These are phyloP conservation scores for Phymorhynchus buccinoides DNA, from an alignment of 1,140 invertebrate species.

Conservation along the genomic window DNA sequence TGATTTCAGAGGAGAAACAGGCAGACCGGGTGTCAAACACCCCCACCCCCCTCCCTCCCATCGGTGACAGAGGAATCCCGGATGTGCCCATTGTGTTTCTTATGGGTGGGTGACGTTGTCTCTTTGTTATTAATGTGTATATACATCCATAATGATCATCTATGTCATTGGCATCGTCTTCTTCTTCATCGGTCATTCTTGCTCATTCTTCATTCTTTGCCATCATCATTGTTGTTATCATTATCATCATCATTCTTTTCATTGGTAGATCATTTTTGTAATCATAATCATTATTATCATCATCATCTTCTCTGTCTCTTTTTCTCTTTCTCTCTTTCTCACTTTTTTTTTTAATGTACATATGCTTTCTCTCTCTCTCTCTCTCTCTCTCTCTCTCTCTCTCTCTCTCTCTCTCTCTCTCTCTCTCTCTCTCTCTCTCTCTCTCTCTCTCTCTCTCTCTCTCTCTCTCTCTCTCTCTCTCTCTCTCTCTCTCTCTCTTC, in stretches of 20 bases:
- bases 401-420: no score
- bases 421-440: no score
- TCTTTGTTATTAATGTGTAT: background rate
- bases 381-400: no score
- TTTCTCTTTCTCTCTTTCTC: background rate
- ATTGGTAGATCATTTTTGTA: background rate
- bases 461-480: background rate
- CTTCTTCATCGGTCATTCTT: background rate
- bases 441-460: no score
- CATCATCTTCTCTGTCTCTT: background rate
- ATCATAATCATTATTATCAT: background rate
- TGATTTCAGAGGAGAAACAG: slow-evolving; percentile 50
- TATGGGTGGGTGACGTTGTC: slow-evolving; percentile 63
- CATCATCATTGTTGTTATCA: background rate
- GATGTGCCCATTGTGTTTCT: slow-evolving; percentile 67
- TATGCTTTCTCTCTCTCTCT: background rate
- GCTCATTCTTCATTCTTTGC: background rate
- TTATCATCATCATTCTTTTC: background rate
- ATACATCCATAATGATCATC: background rate
- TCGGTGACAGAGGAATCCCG: slow-evolving; percentile 52
- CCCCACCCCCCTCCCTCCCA: slow-evolving; percentile 64
- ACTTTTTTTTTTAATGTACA: no score
- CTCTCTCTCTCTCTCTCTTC: no score
- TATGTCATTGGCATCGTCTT: background rate
- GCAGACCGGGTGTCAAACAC: slow-evolving; percentile 41